A percentile compares a stretch with the other conserved stretches of the same genome.
These are phyloP conservation scores for Chauna torquata DNA, from an alignment of 2,113 vertebrate species.

Conservation along the genomic window DNA sequence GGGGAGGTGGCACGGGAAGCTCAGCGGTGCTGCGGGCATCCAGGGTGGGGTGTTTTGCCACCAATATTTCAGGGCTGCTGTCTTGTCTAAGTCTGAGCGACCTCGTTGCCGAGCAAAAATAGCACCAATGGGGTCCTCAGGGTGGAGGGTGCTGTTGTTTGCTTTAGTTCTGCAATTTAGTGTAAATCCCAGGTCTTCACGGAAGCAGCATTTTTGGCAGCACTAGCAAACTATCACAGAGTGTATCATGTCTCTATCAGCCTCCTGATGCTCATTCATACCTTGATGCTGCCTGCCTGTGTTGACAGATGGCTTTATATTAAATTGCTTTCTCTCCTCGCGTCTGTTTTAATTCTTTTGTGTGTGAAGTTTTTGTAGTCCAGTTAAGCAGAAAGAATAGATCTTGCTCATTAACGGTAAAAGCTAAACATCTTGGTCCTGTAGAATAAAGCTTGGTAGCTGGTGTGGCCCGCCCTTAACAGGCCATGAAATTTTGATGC, in stretches of 20 bases:
- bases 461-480: not conserved
- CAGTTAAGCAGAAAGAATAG: not conserved
- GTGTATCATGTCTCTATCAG: not conserved
- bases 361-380: not conserved
- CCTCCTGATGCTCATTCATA: not conserved
- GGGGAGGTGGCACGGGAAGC: fast-evolving
- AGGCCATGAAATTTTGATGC: too few relatives aligned
- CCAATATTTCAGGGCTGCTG: not conserved
- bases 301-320: not conserved
- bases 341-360: not conserved
- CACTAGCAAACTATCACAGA: not conserved
- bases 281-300: not conserved
- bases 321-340: not conserved
- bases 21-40: not conserved
- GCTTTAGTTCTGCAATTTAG: not conserved
- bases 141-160: not conserved
- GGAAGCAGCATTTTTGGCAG: not conserved
- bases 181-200: not conserved
- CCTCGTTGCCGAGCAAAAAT: fast-evolving
- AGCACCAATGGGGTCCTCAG: fast-evolving
- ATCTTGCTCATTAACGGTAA: not conserved
- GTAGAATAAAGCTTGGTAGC: not conserved
- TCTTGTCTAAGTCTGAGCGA: fast-evolving
- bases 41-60: not conserved
- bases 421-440: not conserved